Percentiles rank a stretch among this genome's conserved stretches.
Evolutionary conservation across 2,797 vertebrate species (phyloP).

Genomic region (Odontamblyopus lacepedii): DNA sequence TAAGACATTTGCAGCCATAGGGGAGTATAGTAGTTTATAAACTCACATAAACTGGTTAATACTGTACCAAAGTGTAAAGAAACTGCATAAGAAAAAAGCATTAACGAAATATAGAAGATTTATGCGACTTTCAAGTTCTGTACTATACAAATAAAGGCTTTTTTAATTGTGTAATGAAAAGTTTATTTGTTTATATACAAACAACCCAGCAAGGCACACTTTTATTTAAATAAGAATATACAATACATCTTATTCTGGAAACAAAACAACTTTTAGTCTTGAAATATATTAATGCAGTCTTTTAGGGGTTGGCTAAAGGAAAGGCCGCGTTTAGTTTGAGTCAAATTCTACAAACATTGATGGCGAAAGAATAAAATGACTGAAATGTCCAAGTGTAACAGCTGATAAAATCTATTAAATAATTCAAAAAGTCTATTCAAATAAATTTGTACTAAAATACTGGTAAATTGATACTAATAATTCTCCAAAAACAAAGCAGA

Average conservation of each 20-base stretch:
- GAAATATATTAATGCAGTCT: slow-evolving; percentile 78
- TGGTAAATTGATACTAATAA: neutral
- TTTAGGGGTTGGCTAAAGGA: slow-evolving; percentile 56
- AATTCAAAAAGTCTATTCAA: neutral
- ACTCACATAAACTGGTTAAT: no score
- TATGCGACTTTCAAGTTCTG: neutral
- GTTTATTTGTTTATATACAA: slow-evolving; percentile 86
- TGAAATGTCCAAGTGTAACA: slow-evolving; percentile 24
- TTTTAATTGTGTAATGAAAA: slow-evolving; percentile 67
- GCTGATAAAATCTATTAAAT: slow-evolving; percentile 6
- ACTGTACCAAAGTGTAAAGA: no score
- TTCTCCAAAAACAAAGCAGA: slow-evolving; percentile 1
- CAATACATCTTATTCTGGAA: slow-evolving; percentile 70
- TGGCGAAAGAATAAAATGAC: slow-evolving; percentile 30
- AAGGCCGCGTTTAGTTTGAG: slow-evolving; percentile 53
- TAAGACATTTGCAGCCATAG: no score
- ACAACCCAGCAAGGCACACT: slow-evolving; percentile 84
- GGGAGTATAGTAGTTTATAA: no score
- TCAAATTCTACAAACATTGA: slow-evolving; percentile 29
- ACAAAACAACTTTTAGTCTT: slow-evolving; percentile 70
- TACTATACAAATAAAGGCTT: slow-evolving; percentile 31
- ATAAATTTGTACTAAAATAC: slow-evolving; percentile 9
- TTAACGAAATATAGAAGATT: no score
- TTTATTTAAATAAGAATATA: slow-evolving; percentile 86
- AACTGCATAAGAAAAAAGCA: no score